Percentiles rank a stretch among this genome's conserved stretches.
phyloP scores from a whole-genome alignment of 2,113 vertebrate species.

The Antigone vipio region DNA sequence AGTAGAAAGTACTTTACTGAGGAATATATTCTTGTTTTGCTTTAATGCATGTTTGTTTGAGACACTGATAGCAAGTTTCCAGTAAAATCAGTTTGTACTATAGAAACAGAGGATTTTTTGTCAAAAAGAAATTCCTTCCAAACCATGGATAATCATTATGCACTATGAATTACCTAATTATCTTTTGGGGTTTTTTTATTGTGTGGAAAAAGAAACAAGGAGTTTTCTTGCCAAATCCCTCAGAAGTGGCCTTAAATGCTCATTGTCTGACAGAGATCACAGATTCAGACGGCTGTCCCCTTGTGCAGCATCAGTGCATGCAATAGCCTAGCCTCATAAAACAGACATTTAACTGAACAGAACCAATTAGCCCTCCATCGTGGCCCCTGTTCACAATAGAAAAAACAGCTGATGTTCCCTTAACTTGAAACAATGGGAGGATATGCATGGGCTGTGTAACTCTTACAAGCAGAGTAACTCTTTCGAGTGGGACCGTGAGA shows the following conservation, averaged over 20 bases:
- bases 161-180: background rate
- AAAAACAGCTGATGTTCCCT: slow-evolving; percentile 59
- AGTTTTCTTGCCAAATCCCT: slow-evolving; percentile 15
- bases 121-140: background rate
- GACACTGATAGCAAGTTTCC: background rate
- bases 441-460: slow-evolving; percentile 1
- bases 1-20: background rate
- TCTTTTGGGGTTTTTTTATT: background rate
- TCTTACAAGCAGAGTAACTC: slow-evolving; percentile 31
- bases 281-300: background rate
- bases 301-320: slow-evolving; percentile 2
- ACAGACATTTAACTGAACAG: slow-evolving; percentile 43
- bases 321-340: slow-evolving; percentile 35
- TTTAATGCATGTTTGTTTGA: background rate
- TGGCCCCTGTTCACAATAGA: slow-evolving; percentile 44
- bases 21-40: background rate
- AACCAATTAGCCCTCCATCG: slow-evolving; percentile 53
- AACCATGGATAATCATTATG: background rate
- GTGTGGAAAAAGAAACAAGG: background rate
- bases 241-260: slow-evolving; percentile 9
- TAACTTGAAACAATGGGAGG: slow-evolving; percentile 60
- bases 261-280: background rate
- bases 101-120: background rate
- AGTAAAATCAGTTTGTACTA: background rate
- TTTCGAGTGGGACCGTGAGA: slow-evolving; percentile 57